A percentile compares a stretch with the other conserved stretches of the same genome.
phyloP scores from a whole-genome alignment of 2,888 invertebrate species.

The Tachina grossa region DNA sequence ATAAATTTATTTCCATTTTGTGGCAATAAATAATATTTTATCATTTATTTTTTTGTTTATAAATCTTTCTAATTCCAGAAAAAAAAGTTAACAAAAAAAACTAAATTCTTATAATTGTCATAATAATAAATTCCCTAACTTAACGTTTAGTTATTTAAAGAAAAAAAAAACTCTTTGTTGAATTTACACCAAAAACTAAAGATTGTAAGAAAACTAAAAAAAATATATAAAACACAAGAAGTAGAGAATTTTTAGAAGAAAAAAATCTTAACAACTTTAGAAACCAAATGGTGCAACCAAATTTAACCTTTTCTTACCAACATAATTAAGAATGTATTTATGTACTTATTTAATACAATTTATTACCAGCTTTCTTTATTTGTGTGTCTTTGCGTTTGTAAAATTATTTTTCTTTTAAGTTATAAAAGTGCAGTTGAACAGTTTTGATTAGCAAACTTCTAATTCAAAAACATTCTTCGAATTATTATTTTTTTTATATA shows the following conservation, averaged over 20 bases:
- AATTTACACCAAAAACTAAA: neutral
- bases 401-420: neutral
- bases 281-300: neutral
- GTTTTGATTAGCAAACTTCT: slow-evolving; percentile 54
- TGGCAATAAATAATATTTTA: neutral
- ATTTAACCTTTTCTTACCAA: neutral
- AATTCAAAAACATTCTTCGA: slow-evolving; percentile 56
- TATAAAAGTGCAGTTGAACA: slow-evolving; percentile 28
- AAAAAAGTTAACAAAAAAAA: neutral
- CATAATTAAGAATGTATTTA: neutral
- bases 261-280: neutral
- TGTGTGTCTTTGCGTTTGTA: neutral
- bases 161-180: neutral
- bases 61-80: neutral
- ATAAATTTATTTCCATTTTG: neutral
- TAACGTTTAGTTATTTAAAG: slow-evolving; percentile 10
- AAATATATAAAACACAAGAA: neutral
- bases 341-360: slow-evolving; percentile 42
- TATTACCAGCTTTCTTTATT: slow-evolving; percentile 14
- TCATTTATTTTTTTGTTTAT: neutral
- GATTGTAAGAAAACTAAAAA: neutral
- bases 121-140: slow-evolving; percentile 1
- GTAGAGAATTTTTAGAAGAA: neutral
- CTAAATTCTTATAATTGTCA: slow-evolving; percentile 5
- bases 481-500: slow-evolving; percentile 36